Base-by-base conservation (phyloP, 2,888 invertebrate species). In the Ectropis crepuscularia region DNA sequence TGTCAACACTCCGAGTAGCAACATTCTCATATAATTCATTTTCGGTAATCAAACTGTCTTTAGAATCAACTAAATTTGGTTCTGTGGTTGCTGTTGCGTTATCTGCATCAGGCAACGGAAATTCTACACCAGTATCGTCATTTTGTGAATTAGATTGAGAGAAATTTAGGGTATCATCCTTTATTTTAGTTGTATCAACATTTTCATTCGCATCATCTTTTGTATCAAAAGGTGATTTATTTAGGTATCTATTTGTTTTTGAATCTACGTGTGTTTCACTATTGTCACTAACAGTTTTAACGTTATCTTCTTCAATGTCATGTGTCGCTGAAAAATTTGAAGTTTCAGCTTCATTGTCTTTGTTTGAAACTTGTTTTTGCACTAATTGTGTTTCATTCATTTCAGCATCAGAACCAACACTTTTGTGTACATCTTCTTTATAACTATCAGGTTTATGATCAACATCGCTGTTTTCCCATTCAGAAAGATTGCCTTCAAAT, bases 1-100 rank as follows among this genome's bases (percentile, higher is more conserved):
- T 70, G 10, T 70, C 70, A 10, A 11, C 38, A 7, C 50, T 58
- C 57, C 43, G 51, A n/a, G 61, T 5, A 36, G 49, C 37, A 37
- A 28, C 50, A 5, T 11, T 47, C 0, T 42, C 49, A 9, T 49
- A 16, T 10, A 42, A 45, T n/a, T 58, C 53, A 5, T 28, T 47
- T 37, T 37, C 53, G 1, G 43, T 50, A 9, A 53, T 39, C 4
- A 41, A 12, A 36, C 36, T 63, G 5, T 57, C 58, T 36, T 39
- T 16, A 2, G 43, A 58, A 53, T 16, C 50, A 0, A 47, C 47
- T n/a, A 12, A 43, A 9, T 53, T 49, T 47, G 39, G 28, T 53
- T 43, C 36, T 6, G 10, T 6, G 9, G 36, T n/a, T 41, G 28
- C 43, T 2, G 11, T 16, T 7, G 38, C 9, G 10, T 42, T 46